phyloP scores from a whole-genome alignment of 2,113 vertebrate genomes.

The Archocentrus centrarchus region DNA sequence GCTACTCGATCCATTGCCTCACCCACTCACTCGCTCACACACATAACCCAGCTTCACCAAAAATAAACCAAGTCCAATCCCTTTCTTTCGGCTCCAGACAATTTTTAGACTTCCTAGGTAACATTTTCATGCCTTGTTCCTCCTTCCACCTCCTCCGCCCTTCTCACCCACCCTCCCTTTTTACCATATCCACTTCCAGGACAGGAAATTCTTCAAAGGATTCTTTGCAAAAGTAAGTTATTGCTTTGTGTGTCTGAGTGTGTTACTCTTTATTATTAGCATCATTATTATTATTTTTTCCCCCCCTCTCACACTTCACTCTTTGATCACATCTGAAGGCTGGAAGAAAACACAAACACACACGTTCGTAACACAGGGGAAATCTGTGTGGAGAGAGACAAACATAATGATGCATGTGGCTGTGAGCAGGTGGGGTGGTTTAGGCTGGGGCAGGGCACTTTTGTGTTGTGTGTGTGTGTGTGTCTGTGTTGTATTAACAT shows the following conservation, averaged over 20 bases:
- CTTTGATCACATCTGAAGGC: conserved; percentile 63
- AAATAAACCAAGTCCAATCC: conserved; percentile 15
- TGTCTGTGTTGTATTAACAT: conserved; percentile 53
- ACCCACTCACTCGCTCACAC: conserved; percentile 29
- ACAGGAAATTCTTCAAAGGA: conserved; percentile 99
- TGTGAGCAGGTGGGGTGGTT: conserved; percentile 51
- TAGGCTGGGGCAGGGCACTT: conserved; percentile 48
- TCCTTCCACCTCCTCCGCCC: conserved; percentile 73
- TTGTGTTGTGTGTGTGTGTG: conserved; percentile 14
- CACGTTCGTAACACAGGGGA: not conserved
- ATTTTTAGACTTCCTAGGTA: conserved; percentile 88
- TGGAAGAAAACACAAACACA: conserved; percentile 38
- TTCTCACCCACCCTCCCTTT: conserved; percentile 76
- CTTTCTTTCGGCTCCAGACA: conserved; percentile 83
- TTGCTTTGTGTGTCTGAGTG: conserved; percentile 77
- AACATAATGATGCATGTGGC: conserved; percentile 62
- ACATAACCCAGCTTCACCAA: conserved; percentile 34
- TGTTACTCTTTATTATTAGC: conserved; percentile 41
- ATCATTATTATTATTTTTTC: conserved; percentile 13
- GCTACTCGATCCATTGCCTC: conserved; percentile 16
- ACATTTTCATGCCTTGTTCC: conserved; percentile 96
- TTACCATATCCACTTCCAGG: conserved; percentile 87
- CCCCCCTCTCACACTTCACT: conserved; percentile 63
- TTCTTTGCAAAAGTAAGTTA: conserved; percentile 99
- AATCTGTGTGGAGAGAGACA: conserved; percentile 24